phyloP scores from a whole-genome alignment of 2,888 invertebrate genomes.

The Candidula unifasciata region DNA sequence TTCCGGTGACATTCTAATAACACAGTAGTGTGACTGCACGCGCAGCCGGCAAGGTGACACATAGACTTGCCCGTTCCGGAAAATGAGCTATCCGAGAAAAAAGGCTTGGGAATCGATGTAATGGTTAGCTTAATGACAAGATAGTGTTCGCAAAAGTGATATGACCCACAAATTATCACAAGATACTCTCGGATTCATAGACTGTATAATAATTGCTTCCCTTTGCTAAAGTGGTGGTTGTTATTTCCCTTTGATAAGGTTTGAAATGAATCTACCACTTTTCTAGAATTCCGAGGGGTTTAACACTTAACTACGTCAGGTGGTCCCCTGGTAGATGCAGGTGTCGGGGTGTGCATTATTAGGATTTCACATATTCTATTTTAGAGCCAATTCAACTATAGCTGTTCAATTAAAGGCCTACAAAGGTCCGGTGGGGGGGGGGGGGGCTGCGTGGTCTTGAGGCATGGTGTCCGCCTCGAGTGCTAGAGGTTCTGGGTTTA shows the following conservation, averaged over 20 bases:
- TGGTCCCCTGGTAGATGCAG: no score
- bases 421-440: no score
- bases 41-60: constrained; percentile 4
- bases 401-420: no score
- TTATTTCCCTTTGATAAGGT: not conserved
- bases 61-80: not conserved
- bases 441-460: no score
- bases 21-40: not conserved
- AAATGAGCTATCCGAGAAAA: not conserved
- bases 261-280: not conserved
- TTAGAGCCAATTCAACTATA: no score
- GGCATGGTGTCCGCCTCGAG: no score
- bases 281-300: not conserved
- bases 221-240: not conserved
- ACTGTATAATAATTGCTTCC: not conserved
- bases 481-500: no score
- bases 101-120: not conserved
- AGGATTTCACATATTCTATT: no score
- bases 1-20: constrained; percentile 19
- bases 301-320: no score
- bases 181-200: no score
- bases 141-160: not conserved
- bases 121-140: not conserved
- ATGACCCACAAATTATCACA: no score
- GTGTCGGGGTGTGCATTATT: no score